Conservation (phyloP, 1,140 invertebrate species). For the Leptopilina clavipes region DNA sequence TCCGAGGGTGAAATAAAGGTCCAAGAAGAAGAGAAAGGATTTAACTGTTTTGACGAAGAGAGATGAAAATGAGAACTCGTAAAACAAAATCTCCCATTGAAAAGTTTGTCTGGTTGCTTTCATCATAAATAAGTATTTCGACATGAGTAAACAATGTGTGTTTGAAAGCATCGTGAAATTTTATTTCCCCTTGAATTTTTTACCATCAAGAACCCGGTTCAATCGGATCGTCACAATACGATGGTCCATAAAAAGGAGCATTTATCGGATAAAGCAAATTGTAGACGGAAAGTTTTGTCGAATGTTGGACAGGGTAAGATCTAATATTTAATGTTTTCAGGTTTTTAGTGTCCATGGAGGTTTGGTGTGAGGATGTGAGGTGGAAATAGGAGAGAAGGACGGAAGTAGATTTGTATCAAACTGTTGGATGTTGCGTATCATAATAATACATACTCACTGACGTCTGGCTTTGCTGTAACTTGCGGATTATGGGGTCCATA, state of each 20-base stretch:
- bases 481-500: conserved; percentile 46
- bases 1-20: no score
- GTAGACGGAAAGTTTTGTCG: conserved; percentile 4
- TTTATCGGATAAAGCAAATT: conserved; percentile 12
- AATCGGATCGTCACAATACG: conserved; percentile 3
- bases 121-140: background rate
- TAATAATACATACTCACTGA: conserved; percentile 54
- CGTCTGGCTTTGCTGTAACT: conserved; percentile 47
- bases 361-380: background rate
- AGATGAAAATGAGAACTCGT: background rate
- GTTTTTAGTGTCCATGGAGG: background rate
- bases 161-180: conserved; percentile 16
- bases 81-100: background rate
- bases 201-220: background rate
- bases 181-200: conserved; percentile 12
- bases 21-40: no score
- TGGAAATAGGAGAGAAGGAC: conserved; percentile 35
- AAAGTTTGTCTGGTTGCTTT: background rate
- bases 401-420: conserved; percentile 36
- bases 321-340: conserved; percentile 33
- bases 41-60: background rate
- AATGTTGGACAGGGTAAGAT: background rate
- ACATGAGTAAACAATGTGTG: conserved; percentile 16
- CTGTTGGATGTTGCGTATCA: conserved; percentile 48
- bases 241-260: conserved; percentile 24